Conservation (phyloP, 2,113 vertebrate species). For the Bos javanicus region DNA sequence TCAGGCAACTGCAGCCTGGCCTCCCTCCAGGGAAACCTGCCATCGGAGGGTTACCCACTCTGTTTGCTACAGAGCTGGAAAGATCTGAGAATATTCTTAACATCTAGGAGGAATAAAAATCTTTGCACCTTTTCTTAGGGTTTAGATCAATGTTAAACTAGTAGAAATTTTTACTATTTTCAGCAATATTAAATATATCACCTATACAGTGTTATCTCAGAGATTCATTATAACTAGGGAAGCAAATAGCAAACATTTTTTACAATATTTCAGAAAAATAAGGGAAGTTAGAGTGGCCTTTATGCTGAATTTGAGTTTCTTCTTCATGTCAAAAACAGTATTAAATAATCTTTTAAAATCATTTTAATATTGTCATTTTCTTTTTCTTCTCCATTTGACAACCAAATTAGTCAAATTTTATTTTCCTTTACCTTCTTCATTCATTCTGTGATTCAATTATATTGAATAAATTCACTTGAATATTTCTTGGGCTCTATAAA, state of each 20-base stretch:
- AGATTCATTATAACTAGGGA: background rate
- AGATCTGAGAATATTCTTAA: background rate
- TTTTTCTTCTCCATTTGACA: background rate
- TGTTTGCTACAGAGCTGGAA: background rate
- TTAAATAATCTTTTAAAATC: background rate
- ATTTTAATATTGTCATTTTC: background rate
- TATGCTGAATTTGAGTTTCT: background rate
- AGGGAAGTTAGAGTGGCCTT: background rate
- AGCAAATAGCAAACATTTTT: background rate
- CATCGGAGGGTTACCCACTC: constrained; percentile 5
- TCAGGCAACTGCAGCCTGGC: constrained; percentile 6
- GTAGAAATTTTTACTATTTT: background rate
- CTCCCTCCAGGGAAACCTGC: background rate
- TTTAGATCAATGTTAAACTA: background rate
- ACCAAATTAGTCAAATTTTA: background rate
- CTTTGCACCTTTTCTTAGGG: constrained; percentile 7
- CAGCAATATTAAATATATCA: background rate
- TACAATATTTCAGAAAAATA: background rate
- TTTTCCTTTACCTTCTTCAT: background rate
- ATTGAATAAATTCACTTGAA: background rate
- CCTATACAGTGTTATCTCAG: background rate
- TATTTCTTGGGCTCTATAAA: background rate
- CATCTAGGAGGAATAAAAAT: background rate
- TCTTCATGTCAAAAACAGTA: background rate
- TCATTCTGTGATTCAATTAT: background rate